Base-by-base conservation (phyloP, 2,888 invertebrate genomes). In the Siphonodentalium dalli region DNA sequence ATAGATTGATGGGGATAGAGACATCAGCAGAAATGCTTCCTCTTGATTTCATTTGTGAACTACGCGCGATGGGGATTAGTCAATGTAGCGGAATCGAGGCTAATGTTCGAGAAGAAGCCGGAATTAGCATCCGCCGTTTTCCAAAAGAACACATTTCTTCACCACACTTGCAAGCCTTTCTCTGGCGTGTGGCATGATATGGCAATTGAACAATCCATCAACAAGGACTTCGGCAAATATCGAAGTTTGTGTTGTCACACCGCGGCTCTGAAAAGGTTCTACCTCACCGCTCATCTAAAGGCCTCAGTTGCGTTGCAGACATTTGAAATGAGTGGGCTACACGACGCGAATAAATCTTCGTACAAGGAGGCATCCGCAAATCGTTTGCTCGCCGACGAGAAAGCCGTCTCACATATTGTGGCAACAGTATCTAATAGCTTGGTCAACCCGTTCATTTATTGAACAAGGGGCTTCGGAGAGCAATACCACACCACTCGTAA, bases 161-260 rank as follows among this genome's bases (percentile, higher is more conserved):
- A n/a, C n/a, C n/a, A n/a, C n/a, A n/a, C n/a, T n/a, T n/a, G n/a
- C n/a, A n/a, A 1, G 11, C 38, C 54, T 39, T 49, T 54, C 38
- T 38, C 38, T 39, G 49, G 40, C 15, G 43, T 49, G 11, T 49
- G 54, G 44, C 44, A 54, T 29, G 43, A 54, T 27, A 43, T 49
- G 54, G 54, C 43, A 11, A 37, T 54, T 11, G 33, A 49, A 24
- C 53, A 53, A 24, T 35, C 42, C 6, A 21, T 41, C 11, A 54
- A 44, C 39, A 44, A 38, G 38, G 54, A 54, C 23, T 54, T 37
- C 49, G 49, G 48, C 5, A 49, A 49, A 24, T 44, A 28, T 31
- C 15, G 40, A 29, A 48, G 44, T 11, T 20, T 54, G 31, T 54
- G 47, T 33, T 33, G 44, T 11, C 28, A 49, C 13, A 44, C 48